These are phyloP conservation scores for Parnassius orleans DNA, from an alignment of 2,888 invertebrate genomes.

Conservation along the genomic window DNA sequence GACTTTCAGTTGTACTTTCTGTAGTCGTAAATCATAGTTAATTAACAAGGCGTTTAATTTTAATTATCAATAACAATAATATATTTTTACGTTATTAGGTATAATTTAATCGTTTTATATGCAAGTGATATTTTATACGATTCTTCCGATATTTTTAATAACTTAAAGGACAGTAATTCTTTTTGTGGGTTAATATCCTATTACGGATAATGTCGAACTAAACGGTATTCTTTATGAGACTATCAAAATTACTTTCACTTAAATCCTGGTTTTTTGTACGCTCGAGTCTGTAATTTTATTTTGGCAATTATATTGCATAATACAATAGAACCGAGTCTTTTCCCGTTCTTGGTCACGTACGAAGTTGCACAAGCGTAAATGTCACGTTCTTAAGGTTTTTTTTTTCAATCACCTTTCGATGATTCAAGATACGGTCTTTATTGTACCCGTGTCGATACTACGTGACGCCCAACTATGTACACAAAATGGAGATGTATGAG, in stretches of 20 bases:
- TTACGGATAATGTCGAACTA: slow-evolving; percentile 22
- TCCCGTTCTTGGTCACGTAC: slow-evolving; percentile 72
- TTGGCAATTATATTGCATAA: slow-evolving; percentile 75
- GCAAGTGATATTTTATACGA: slow-evolving; percentile 1
- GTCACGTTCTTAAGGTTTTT: slow-evolving; percentile 64
- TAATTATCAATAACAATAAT: too few relatives aligned
- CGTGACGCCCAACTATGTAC: slow-evolving; percentile 50
- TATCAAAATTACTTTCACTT: slow-evolving; percentile 60
- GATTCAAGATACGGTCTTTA: slow-evolving; percentile 55
- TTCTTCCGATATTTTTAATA: slow-evolving; percentile 4
- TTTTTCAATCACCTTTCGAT: slow-evolving; percentile 55
- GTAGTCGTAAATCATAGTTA: too few relatives aligned
- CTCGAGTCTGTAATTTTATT: slow-evolving; percentile 57
- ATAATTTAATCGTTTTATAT: too few relatives aligned
- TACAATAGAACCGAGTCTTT: slow-evolving; percentile 49
- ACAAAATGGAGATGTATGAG: slow-evolving; percentile 56
- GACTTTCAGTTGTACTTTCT: too few relatives aligned
- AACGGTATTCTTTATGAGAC: slow-evolving; percentile 19
- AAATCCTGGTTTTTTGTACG: slow-evolving; percentile 55
- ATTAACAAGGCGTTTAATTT: too few relatives aligned
- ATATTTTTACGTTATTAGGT: not conserved
- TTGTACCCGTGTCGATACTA: slow-evolving; percentile 41
- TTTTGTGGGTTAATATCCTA: slow-evolving; percentile 21
- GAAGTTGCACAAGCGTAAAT: slow-evolving; percentile 68
- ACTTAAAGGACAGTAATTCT: slow-evolving; percentile 9